Base-by-base conservation (phyloP, 2,113 vertebrate genomes). In the Triplophysa tibetana region DNA sequence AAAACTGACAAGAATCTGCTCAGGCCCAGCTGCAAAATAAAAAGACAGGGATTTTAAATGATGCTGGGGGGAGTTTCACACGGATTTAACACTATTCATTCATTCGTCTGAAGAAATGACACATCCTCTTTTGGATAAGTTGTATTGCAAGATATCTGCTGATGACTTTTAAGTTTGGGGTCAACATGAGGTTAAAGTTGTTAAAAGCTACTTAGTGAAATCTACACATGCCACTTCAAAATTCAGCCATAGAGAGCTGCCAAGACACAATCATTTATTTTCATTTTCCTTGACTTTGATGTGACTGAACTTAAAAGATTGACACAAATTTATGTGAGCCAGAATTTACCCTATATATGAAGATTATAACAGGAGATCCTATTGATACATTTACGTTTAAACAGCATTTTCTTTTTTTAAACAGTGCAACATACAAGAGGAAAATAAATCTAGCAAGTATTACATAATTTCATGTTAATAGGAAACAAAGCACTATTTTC, bases 231-330 rank as follows among this genome's bases (percentile, higher is more conserved):
- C 75, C 58, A 43, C 45, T 38, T 48, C 78, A 75, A 82, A 68
- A 66, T 56, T 74, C 33, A n/a, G 26, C 67, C 54, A 45, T 9
- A 1, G 41, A 65, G 76, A 75, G 78, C 43, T 84, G 70, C 76
- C 29, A 78, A 26, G 52, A 80, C 73, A 80, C 65, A 82, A 73
- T 23, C 38, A 73, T 72, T 87, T 80, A 82, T 77, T 83, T 50
- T 26, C 23, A 77, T 78, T 68, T 79, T 21, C 4, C 52, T 75
- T 80, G 85, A 89, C 81, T 73, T 75, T 78, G 67, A 52, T 75
- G 65, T 45, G 78, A 70, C 60, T 67, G 26, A 60, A 77, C 56
- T 75, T 77, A 78, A 29, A 75, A 26, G 26, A 38, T 1, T 56
- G 11, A 61, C 12, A 60, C 29, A 74, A 33, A 74, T 43, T 19